Evolutionary conservation across 2,888 invertebrate species (phyloP).

Genomic region (Euproctis similis): DNA sequence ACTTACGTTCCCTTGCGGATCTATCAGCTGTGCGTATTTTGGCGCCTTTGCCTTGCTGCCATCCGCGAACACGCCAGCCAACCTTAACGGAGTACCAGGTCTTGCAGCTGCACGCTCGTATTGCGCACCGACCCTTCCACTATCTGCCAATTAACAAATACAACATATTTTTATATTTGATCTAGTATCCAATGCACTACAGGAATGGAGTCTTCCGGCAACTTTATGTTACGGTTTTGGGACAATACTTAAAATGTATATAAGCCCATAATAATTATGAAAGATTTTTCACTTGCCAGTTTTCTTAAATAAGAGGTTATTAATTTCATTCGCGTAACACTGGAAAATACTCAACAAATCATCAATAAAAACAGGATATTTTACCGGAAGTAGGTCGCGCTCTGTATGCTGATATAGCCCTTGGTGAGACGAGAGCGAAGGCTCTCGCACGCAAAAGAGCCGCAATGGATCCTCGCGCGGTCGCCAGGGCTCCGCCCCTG

Average conservation of each 20-base stretch:
- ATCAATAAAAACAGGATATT: background rate
- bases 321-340: background rate
- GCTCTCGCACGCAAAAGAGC: conserved; percentile 82
- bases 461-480: conserved; percentile 78
- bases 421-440: conserved; percentile 78
- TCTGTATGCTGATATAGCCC: conserved; percentile 78
- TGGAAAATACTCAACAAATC: background rate
- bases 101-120: conserved; percentile 83
- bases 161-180: no score
- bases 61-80: conserved; percentile 85
- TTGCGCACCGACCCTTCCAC: conserved; percentile 57
- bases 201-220: no score
- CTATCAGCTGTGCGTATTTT: conserved; percentile 83
- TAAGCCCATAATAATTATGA: no score
- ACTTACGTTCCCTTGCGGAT: conserved; percentile 82
- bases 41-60: conserved; percentile 74
- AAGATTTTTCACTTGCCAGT: no score
- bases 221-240: no score
- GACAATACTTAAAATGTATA: no score
- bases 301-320: no score
- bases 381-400: conserved; percentile 62
- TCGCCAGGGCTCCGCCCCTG: conserved; percentile 79
- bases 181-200: no score
- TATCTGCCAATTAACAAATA: conserved; percentile 34
- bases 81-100: conserved; percentile 82